Percentiles rank a stretch among this genome's conserved stretches.
phyloP scores from a whole-genome alignment of 2,113 vertebrate species.

The Sterna hirundo region DNA sequence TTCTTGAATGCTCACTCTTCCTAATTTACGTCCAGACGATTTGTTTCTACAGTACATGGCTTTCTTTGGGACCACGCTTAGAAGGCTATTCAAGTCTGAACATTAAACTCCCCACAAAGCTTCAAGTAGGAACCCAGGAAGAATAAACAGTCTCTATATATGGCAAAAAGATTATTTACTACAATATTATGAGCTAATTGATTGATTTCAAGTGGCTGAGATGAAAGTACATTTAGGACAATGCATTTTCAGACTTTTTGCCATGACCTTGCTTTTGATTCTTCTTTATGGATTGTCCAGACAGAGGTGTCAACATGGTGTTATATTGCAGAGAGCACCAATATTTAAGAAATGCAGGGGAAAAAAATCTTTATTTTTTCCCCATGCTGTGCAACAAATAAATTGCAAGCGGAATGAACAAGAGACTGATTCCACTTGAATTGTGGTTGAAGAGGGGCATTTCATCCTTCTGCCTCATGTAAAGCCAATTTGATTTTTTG shows the following conservation, averaged over 20 bases:
- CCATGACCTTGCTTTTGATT: constrained; percentile 22
- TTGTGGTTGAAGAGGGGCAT: neutral
- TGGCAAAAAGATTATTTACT: constrained; percentile 22
- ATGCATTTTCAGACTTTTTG: constrained; percentile 13
- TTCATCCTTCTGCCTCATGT: neutral
- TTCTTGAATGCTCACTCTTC: constrained; percentile 3
- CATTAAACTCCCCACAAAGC: constrained; percentile 30
- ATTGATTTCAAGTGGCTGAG: neutral
- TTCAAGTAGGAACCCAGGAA: constrained; percentile 33
- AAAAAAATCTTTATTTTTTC: neutral
- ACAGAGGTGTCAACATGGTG: neutral
- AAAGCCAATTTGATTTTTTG: neutral
- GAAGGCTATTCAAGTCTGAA: constrained; percentile 17
- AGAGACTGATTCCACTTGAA: neutral
- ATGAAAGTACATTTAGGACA: neutral
- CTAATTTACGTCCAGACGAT: constrained; percentile 6
- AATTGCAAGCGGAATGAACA: neutral
- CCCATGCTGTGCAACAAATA: neutral
- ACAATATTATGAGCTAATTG: neutral
- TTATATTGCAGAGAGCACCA: neutral
- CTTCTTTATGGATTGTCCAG: constrained; percentile 14
- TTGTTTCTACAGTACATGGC: constrained; percentile 8
- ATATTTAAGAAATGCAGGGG: neutral
- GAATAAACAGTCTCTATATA: neutral
- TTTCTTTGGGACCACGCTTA: constrained; percentile 43